A percentile compares a stretch with the other conserved stretches of the same genome.
Conservation (phyloP, 2,797 vertebrate species). For the Fratercula arctica region DNA sequence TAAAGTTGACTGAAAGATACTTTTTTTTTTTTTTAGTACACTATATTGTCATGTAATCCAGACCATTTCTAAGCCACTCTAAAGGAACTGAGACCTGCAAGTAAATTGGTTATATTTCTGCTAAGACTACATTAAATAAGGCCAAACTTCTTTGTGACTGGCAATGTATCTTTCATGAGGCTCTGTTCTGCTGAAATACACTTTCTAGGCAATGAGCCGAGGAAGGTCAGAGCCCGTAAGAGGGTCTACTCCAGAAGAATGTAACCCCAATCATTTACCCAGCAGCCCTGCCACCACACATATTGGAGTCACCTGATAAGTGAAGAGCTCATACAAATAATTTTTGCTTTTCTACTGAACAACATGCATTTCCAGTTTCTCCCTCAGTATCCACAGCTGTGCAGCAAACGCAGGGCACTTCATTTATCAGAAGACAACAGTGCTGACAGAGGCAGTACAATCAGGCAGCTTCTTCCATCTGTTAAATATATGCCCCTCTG, state of each 20-base stretch:
- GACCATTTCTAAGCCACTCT: neutral
- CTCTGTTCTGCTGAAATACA: neutral
- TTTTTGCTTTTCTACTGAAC: slow-evolving; percentile 14
- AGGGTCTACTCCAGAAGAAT: neutral
- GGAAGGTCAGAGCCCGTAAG: neutral
- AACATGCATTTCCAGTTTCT: neutral
- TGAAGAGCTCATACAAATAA: slow-evolving; percentile 12
- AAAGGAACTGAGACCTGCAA: neutral
- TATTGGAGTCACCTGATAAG: neutral
- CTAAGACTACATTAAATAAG: neutral
- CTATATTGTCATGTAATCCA: neutral
- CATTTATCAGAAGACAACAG: slow-evolving; percentile 7
- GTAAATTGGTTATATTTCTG: slow-evolving; percentile 10
- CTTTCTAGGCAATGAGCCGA: neutral
- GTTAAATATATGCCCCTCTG: neutral
- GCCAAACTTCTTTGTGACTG: neutral
- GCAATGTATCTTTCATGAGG: slow-evolving; percentile 9
- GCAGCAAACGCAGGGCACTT: neutral
- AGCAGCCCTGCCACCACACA: neutral
- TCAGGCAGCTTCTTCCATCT: slow-evolving; percentile 22
- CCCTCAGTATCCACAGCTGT: slow-evolving; percentile 8
- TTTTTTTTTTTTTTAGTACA: neutral
- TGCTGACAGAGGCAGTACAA: slow-evolving; percentile 19
- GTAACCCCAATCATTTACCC: neutral
- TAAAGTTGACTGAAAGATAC: slow-evolving; percentile 12